A percentile compares a stretch with the other conserved stretches of the same genome.
Evolutionary conservation across 2,113 vertebrate genomes (phyloP).

Genomic region (Struthio camelus): DNA sequence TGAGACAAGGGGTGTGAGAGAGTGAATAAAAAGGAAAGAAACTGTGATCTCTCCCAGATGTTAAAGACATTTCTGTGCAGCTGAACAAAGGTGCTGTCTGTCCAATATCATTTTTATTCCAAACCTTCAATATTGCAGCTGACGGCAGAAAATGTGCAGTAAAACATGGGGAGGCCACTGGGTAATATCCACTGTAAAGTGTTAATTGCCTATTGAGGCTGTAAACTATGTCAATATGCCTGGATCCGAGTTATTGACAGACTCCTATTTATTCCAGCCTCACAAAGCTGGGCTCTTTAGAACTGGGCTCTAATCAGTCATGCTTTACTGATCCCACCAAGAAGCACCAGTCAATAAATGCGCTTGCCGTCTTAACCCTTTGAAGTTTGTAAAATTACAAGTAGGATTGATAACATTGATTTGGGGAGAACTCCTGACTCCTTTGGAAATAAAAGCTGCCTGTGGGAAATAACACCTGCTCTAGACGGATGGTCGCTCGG

Average conservation of each 20-base stretch:
- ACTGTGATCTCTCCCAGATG: slow-evolving; percentile 57
- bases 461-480: neutral
- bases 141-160: slow-evolving; percentile 80
- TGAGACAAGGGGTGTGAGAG: neutral
- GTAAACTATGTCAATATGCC: slow-evolving; percentile 80
- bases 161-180: slow-evolving; percentile 76
- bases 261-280: slow-evolving; percentile 78
- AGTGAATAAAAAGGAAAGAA: slow-evolving; percentile 44
- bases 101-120: slow-evolving; percentile 79
- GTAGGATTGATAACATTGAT: slow-evolving; percentile 65
- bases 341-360: slow-evolving; percentile 76
- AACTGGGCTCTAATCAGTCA: slow-evolving; percentile 84
- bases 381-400: slow-evolving; percentile 70
- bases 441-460: neutral
- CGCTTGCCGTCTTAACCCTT: slow-evolving; percentile 79
- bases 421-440: neutral
- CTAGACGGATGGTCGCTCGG: neutral
- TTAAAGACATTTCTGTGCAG: slow-evolving; percentile 17
- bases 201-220: slow-evolving; percentile 87
- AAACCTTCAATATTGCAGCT: slow-evolving; percentile 75
- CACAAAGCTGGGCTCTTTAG: slow-evolving; percentile 76
- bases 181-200: slow-evolving; percentile 85
- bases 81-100: slow-evolving; percentile 64
- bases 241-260: slow-evolving; percentile 82
- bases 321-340: slow-evolving; percentile 77